A percentile compares a stretch with the other conserved stretches of the same genome.
These are phyloP conservation scores for Sebastes itinus DNA, from an alignment of 2,797 vertebrate species.

Conservation along the genomic window DNA sequence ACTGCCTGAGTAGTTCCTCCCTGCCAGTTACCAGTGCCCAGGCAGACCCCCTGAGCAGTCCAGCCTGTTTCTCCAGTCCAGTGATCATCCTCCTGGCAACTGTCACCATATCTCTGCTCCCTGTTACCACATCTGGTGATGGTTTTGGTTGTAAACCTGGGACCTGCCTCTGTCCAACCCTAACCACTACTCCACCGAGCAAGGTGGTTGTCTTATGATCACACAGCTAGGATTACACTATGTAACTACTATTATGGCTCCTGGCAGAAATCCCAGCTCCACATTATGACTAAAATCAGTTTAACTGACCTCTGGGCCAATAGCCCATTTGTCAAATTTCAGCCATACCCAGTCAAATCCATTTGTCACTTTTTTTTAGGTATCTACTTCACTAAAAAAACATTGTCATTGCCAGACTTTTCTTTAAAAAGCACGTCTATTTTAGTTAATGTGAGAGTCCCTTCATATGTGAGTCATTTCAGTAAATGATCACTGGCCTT, in stretches of 20 bases:
- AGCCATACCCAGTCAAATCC: not conserved
- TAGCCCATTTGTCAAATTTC: not conserved
- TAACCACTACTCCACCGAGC: slow-evolving; percentile 12
- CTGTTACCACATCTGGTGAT: slow-evolving; percentile 48
- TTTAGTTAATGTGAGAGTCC: not conserved
- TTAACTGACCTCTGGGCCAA: not conserved
- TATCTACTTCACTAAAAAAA: not conserved
- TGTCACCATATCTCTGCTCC: slow-evolving; percentile 9
- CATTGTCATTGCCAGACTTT: not conserved
- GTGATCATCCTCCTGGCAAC: slow-evolving; percentile 59
- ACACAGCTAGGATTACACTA: not conserved
- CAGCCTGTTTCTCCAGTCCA: slow-evolving; percentile 48
- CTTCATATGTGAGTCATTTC: not conserved
- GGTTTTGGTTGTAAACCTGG: slow-evolving; percentile 24
- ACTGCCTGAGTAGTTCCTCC: slow-evolving; percentile 31
- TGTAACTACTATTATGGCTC: not conserved
- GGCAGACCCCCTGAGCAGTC: slow-evolving; percentile 30
- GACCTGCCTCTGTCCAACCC: slow-evolving; percentile 4
- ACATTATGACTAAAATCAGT: slow-evolving; percentile 3
- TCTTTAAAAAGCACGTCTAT: not conserved
- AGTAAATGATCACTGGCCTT: not conserved
- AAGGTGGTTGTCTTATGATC: not conserved
- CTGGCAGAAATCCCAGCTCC: not conserved
- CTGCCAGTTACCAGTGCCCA: slow-evolving; percentile 49
- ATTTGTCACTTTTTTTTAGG: not conserved